These are phyloP conservation scores for Lycaena phlaeas DNA, from an alignment of 2,888 invertebrate species.

Conservation along the genomic window DNA sequence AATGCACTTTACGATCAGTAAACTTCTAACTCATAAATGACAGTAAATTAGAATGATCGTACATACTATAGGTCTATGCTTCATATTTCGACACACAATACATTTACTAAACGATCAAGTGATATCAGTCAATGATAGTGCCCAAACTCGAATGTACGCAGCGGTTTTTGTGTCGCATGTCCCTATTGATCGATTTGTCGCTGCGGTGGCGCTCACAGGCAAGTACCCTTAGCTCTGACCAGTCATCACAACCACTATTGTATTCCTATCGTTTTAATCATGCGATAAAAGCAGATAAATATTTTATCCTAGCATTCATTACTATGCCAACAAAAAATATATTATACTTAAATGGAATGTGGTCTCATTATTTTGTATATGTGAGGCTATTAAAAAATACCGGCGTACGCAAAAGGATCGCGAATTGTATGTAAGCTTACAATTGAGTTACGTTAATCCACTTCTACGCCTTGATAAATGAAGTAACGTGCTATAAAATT, in stretches of 20 bases:
- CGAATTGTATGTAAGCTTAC: neutral
- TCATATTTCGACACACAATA: too few species aligned
- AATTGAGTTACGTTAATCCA: slow-evolving; percentile 2
- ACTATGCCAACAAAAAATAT: neutral
- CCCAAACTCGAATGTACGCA: too few species aligned
- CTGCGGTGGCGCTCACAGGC: neutral
- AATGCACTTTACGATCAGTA: too few species aligned
- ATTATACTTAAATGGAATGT: slow-evolving; percentile 1
- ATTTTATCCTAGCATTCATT: neutral
- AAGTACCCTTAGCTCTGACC: neutral
- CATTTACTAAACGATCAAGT: too few species aligned
- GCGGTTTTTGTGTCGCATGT: too few species aligned
- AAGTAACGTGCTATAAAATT: too few species aligned
- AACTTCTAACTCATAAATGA: too few species aligned
- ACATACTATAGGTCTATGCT: too few species aligned
- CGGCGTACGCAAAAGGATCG: neutral
- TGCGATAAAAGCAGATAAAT: slow-evolving; percentile 2
- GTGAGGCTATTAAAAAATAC: slow-evolving; percentile 1
- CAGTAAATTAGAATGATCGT: too few species aligned
- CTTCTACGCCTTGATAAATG: too few species aligned
- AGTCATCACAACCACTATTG: slow-evolving; percentile 5
- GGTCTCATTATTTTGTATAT: slow-evolving; percentile 6
- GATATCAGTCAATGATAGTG: too few species aligned
- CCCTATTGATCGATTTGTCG: too few species aligned
- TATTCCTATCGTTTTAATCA: slow-evolving; percentile 3